Percentiles rank a stretch among this genome's conserved stretches.
Evolutionary conservation across 2,888 invertebrate species (phyloP).

Genomic region (Lasius fuliginosus): DNA sequence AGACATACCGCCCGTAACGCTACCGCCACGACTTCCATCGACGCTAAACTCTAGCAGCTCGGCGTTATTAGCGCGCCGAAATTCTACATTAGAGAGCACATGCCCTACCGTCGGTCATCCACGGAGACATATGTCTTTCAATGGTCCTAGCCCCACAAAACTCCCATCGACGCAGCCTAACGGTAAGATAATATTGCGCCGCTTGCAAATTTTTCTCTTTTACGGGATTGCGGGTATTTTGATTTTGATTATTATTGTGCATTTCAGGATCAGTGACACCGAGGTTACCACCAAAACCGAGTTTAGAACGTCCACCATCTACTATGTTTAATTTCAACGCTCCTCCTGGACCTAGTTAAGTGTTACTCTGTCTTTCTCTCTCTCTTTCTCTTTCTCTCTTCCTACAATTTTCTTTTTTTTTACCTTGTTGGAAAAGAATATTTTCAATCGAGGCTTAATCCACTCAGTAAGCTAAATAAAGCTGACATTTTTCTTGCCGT

Average conservation of each 20-base stretch:
- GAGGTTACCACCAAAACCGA: conserved; percentile 84
- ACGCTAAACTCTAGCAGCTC: conserved; percentile 83
- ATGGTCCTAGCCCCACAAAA: conserved; percentile 85
- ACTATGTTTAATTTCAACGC: conserved; percentile 85
- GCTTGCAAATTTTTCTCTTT: not conserved
- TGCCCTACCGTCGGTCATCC: conserved; percentile 77
- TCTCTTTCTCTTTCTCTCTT: conserved; percentile 46
- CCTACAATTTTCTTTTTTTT: conserved; percentile 56
- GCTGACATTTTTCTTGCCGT: conserved; percentile 41
- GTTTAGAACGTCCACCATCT: conserved; percentile 83
- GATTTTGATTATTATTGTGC: not conserved
- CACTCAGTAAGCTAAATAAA: conserved; percentile 69
- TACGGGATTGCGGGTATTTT: not conserved
- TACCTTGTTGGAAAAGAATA: conserved; percentile 58
- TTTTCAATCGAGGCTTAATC: conserved; percentile 74
- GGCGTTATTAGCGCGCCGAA: conserved; percentile 83
- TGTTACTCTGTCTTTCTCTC: conserved; percentile 23
- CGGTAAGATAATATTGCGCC: conserved; percentile 73
- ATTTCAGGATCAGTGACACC: conserved; percentile 84
- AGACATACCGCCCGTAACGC: conserved; percentile 79
- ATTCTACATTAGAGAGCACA: conserved; percentile 83
- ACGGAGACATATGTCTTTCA: conserved; percentile 85
- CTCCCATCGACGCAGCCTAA: conserved; percentile 83
- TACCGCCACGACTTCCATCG: conserved; percentile 82
- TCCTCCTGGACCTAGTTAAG: conserved; percentile 84